Evolutionary conservation across 2,888 invertebrate genomes (phyloP), one percentile per base, ranked within the genome.

Genomic region (Teinopalpus imperialis): DNA sequence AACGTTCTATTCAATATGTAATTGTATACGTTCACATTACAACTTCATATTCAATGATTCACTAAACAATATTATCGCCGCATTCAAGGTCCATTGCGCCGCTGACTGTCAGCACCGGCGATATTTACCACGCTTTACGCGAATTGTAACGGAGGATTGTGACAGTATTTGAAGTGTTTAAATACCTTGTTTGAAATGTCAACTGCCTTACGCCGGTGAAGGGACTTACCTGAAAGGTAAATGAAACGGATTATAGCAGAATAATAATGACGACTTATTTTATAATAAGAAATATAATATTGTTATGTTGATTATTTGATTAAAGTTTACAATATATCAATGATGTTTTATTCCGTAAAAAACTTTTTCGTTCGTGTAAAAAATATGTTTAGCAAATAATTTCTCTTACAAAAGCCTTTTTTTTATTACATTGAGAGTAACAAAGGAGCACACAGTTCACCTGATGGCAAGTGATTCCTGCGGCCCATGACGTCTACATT

Each of bases 141-240:
- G 31, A 47, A 52, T 49, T 53, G 51, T 51, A 50, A 44, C 44
- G 48, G 30, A 14, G 7, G 10, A 16, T 8, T 26, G 26, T 42
- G 26, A 34, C 34, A 20, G 20, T 27, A 21, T 27, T 42, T 27
- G 44, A 41, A 51, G 36, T 47, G 51, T 42, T 45, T 53, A 49
- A 44, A 46, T 42, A 44, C 49, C 49, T 55, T 51, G 31, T 35
- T 48, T 31, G 39, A 52, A 56, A 57, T 56, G 57, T 50, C 52
- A 57, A 46, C 48, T 16, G 43, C 26, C 48, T 52, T 55, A 54
- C 48, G 48, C 21, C 14, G 26, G 49, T 44, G 45, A 49, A 39
- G 40, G 50, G 45, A 20, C 43, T 49, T 48, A 54, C 46, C 49
- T 51, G 42, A 49, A 47, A 48, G 41, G 20, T 13, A 48, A 43